Base-by-base conservation (phyloP, 2,113 vertebrate genomes). In the Ptilonorhynchus violaceus region DNA sequence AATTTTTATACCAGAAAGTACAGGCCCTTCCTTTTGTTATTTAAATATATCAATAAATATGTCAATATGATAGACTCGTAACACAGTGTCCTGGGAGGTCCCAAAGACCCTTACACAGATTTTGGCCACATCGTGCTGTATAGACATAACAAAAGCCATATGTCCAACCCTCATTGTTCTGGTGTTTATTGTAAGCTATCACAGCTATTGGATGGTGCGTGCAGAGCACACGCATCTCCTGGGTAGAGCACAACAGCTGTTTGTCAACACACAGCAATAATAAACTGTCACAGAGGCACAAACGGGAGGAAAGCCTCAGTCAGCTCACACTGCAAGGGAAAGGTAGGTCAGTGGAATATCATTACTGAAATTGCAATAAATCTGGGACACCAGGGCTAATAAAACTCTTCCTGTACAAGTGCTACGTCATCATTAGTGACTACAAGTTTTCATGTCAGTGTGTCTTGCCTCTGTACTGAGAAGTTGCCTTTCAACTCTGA, bases 261-360 rank as follows among this genome's bases (percentile, higher is more conserved):
- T 90, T 94, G 76, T 95, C 85, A 93, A 77, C 41, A 70, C 16
- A 30, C 37, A 68, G 63, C 70, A 85, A 55, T 88, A 80, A 86
- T 7, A 49, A 91, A 86, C 23, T 75, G 79, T 67, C 83, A 72
- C 42, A 17, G 6, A 66, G 70, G 50, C 39, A 80, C n/a, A 64
- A 89, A 58, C 0, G 11, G 85, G 56, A 63, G 74, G 90, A 84
- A 85, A 94, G 28, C 20, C 22, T 91, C 63, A n/a, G 84, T 67
- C 96, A 95, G 62, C 66, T 94, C 81, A 37, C 17, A 27, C 49
- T 81, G 87, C 33, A 49, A 70, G 42, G 11, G 31, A 77, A 92
- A 97, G 93, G 68, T 95, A 96, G 96, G 96, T 95, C 84, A 91
- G 35, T 91, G 39, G 80, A 94, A 97, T 96, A 95, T 90, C 44